Evolutionary conservation across 2,797 vertebrate genomes (phyloP).

Genomic region (Falco naumanni): DNA sequence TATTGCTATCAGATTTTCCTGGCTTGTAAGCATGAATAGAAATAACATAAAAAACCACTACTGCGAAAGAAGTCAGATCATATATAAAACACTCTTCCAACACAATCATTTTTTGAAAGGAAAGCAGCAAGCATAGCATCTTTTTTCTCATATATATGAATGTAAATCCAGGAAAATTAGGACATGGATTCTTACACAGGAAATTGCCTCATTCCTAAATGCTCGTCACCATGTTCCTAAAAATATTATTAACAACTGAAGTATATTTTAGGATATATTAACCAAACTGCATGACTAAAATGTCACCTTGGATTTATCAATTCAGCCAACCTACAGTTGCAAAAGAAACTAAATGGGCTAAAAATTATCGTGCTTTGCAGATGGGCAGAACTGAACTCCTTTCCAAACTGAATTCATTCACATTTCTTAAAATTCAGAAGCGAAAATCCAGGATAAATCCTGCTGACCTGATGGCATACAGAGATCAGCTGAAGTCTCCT

Average conservation of each 20-base stretch:
- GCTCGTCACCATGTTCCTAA: not conserved
- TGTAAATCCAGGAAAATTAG: not conserved
- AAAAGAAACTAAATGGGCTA: not conserved
- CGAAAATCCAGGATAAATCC: slow-evolving; percentile 52
- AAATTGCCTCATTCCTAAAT: not conserved
- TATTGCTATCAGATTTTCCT: not conserved
- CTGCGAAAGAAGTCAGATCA: not conserved
- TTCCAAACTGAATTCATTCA: slow-evolving; percentile 21
- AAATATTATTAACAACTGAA: not conserved
- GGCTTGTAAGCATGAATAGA: not conserved
- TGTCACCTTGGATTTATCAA: not conserved
- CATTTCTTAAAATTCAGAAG: slow-evolving; percentile 29
- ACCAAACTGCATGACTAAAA: not conserved
- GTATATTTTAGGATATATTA: not conserved
- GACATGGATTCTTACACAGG: not conserved
- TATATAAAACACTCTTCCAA: not conserved
- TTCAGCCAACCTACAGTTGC: not conserved
- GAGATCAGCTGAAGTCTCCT: slow-evolving; percentile 49
- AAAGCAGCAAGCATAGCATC: not conserved
- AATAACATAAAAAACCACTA: not conserved
- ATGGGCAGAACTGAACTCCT: not conserved
- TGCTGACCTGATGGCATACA: not conserved
- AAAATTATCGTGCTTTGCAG: not conserved
- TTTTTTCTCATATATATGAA: not conserved
- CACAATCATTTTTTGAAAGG: not conserved